A percentile compares a stretch with the other conserved stretches of the same genome.
Evolutionary conservation across 2,888 invertebrate species (phyloP).

Genomic region (Parnassius orleans): DNA sequence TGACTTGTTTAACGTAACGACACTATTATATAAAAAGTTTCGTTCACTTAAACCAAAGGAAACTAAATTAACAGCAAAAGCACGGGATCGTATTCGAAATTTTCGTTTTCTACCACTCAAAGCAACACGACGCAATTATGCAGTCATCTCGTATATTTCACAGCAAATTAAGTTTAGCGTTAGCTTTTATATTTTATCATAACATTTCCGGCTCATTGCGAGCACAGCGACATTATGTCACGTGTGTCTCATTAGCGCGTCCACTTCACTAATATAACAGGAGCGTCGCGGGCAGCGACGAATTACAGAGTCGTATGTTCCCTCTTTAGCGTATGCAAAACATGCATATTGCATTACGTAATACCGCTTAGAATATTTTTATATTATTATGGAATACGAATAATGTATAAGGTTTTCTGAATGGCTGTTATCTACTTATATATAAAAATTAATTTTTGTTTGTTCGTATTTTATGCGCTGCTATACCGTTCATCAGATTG

Average conservation of each 20-base stretch:
- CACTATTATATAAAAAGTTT: too few relatives aligned
- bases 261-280: conserved; percentile 12
- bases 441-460: too few relatives aligned
- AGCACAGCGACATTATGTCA: conserved; percentile 15
- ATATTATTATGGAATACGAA: conserved; percentile 3
- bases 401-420: not conserved
- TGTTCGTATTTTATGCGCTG: too few relatives aligned
- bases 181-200: conserved; percentile 10
- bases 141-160: conserved; percentile 9
- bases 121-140: conserved; percentile 9
- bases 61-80: not conserved
- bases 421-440: not conserved
- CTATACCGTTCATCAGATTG: too few relatives aligned
- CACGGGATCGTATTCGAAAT: not conserved
- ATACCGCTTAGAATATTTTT: conserved; percentile 10
- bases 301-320: conserved; percentile 13
- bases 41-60: not conserved
- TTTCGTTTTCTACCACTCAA: conserved; percentile 1
- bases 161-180: conserved; percentile 7
- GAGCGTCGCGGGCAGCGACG: conserved; percentile 1
- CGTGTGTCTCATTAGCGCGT: conserved; percentile 24
- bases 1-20: too few relatives aligned
- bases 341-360: conserved; percentile 23
- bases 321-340: conserved; percentile 6
- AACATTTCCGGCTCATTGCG: not conserved